Percentiles rank a stretch among this genome's conserved stretches.
Conservation (phyloP, 2,113 vertebrate species). For the Petaurus breviceps region DNA sequence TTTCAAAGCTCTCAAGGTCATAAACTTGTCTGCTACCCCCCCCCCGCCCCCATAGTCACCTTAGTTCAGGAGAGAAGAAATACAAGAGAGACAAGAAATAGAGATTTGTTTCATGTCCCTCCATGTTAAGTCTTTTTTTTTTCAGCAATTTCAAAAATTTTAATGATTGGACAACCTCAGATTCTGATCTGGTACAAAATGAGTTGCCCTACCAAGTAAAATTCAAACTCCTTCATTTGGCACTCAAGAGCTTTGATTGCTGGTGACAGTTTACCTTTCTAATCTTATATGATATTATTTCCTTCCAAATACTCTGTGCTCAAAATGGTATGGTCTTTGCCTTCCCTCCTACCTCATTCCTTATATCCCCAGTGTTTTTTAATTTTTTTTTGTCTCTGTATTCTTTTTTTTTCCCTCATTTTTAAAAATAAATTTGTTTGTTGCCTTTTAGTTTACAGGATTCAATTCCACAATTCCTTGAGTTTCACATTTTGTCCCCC, state of each 20-base stretch:
- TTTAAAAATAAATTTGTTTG: no score
- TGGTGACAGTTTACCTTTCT: neutral
- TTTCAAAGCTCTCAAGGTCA: neutral
- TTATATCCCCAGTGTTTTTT: neutral
- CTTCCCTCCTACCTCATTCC: neutral
- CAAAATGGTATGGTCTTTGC: neutral
- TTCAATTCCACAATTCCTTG: no score
- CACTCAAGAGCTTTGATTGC: neutral
- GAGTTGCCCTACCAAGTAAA: conserved; percentile 46
- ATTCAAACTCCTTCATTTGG: neutral
- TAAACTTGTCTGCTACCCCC: neutral
- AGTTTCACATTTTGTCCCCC: no score
- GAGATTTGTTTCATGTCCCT: neutral
- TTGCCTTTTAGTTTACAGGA: no score
- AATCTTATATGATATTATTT: neutral
- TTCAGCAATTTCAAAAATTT: conserved; percentile 48
- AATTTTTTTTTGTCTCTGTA: neutral
- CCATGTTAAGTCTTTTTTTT: neutral
- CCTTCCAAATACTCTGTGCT: neutral
- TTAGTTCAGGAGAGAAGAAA: neutral
- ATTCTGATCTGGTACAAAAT: conserved; percentile 45
- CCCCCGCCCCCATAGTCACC: neutral
- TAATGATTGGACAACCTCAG: conserved; percentile 36
- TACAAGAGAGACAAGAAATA: neutral
- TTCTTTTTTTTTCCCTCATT: no score